Conservation (phyloP, 2,888 invertebrate genomes). For the Perizoma affinitatum region DNA sequence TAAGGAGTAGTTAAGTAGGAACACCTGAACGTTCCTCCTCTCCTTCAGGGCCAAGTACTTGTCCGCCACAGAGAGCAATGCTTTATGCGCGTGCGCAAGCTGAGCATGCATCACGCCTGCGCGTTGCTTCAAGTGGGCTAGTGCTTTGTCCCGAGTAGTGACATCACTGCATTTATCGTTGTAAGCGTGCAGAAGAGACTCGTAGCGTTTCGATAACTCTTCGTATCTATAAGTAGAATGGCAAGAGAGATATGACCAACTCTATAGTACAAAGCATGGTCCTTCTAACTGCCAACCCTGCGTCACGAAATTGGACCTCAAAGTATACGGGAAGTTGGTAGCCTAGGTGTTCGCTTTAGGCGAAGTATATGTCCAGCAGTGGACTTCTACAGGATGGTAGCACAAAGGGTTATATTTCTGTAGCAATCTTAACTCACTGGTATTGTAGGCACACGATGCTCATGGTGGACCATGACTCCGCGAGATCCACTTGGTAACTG, state of each 20-base stretch:
- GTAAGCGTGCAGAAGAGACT: slow-evolving; percentile 59
- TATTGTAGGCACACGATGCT: slow-evolving; percentile 83
- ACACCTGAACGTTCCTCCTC: slow-evolving; percentile 58
- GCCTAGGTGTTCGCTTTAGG: too few relatives aligned
- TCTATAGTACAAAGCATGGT: too few relatives aligned
- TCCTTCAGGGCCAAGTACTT: slow-evolving; percentile 62
- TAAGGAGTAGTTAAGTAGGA: too few relatives aligned
- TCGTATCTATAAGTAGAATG: slow-evolving; percentile 58
- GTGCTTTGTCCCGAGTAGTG: slow-evolving; percentile 48
- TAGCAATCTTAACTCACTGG: slow-evolving; percentile 63
- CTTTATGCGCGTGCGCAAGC: slow-evolving; percentile 56
- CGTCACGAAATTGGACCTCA: too few relatives aligned
- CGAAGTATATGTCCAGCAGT: too few relatives aligned
- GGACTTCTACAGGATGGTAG: too few relatives aligned
- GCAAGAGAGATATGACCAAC: too few relatives aligned
- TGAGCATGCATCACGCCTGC: slow-evolving; percentile 50
- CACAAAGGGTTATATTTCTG: too few relatives aligned
- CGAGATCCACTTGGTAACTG: slow-evolving; percentile 49
- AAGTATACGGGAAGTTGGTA: too few relatives aligned
- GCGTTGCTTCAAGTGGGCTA: slow-evolving; percentile 49
- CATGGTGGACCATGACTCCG: slow-evolving; percentile 79
- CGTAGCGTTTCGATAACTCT: slow-evolving; percentile 68
- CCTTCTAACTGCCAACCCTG: too few relatives aligned
- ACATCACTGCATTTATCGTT: slow-evolving; percentile 57
- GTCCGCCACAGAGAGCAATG: slow-evolving; percentile 64